phyloP scores from a whole-genome alignment of 2,113 vertebrate genomes.

The human (Homo sapiens) region GRCh38 chr2:100833501-100834000 shows the following conservation, averaged over 20 bases:
- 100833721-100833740: not conserved
- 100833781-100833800: not conserved
- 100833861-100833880: not conserved
- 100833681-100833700: not conserved
- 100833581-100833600: not conserved
- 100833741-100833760: not conserved
- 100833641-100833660: constrained; percentile 35
- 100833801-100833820: not conserved
- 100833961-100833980: not conserved
- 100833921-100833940: not conserved
- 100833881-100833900: not conserved
- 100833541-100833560: not conserved
- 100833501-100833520: not conserved
- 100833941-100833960: not conserved
- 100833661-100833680: constrained; percentile 21
- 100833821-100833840: not conserved
- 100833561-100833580: not conserved
- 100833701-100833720: not conserved
- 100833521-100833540: not conserved
- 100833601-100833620: not conserved
- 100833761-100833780: not conserved
- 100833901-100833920: not conserved
- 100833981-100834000: not conserved
- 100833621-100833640: constrained; percentile 13
- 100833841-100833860: not conserved